Percentiles rank a stretch among this genome's conserved stretches.
phyloP scores from a whole-genome alignment of 2,113 vertebrate species.

The Tyrannus savana region DNA sequence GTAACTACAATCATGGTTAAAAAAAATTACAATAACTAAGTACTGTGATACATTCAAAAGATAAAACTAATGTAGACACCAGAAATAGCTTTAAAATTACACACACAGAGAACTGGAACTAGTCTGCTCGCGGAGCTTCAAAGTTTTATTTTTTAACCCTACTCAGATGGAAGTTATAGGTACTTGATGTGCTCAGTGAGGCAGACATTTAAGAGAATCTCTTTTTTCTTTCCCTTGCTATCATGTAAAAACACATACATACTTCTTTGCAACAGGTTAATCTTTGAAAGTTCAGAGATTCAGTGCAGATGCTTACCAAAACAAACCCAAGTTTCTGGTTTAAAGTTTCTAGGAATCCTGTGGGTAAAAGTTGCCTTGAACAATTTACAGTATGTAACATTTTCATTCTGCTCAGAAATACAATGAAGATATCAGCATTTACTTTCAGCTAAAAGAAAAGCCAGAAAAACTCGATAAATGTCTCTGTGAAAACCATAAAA shows the following conservation, averaged over 20 bases:
- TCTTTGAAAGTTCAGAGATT: background rate
- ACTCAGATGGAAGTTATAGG: background rate
- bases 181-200: background rate
- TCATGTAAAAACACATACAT: background rate
- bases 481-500: background rate
- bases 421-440: background rate
- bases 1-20: background rate
- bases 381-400: background rate
- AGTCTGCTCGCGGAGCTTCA: background rate
- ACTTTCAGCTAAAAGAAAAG: constrained; percentile 15
- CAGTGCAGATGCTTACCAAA: background rate
- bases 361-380: constrained; percentile 5
- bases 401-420: constrained; percentile 4
- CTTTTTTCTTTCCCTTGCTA: background rate
- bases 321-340: background rate
- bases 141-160: background rate
- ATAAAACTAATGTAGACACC: background rate
- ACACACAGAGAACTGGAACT: background rate
- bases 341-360: background rate
- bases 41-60: background rate
- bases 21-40: background rate
- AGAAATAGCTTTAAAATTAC: background rate
- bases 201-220: background rate
- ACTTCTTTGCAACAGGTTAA: background rate
- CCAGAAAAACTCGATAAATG: constrained; percentile 24